phyloP scores from a whole-genome alignment of 2,797 vertebrate genomes.

The Coluber constrictor region DNA sequence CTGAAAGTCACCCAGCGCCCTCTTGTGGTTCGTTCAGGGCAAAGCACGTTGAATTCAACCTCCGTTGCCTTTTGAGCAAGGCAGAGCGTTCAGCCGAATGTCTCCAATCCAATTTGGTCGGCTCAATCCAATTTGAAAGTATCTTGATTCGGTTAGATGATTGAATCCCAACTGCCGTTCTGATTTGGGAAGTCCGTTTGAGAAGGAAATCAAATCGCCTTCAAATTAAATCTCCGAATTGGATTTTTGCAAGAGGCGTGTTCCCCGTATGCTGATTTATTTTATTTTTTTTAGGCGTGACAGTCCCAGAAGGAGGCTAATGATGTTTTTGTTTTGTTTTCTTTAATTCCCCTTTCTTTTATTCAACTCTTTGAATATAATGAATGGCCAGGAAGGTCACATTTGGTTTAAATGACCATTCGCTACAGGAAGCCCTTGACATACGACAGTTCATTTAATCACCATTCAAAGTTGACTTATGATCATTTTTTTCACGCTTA shows the following conservation, averaged over 20 bases:
- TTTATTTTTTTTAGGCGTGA: no score
- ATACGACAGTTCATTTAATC: background rate
- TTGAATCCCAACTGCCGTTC: background rate
- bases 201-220: background rate
- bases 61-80: background rate
- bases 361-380: background rate
- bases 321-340: background rate
- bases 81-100: background rate
- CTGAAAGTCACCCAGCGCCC: constrained; percentile 51
- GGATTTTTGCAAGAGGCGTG: background rate
- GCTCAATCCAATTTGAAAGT: background rate
- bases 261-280: background rate
- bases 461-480: background rate
- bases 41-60: background rate
- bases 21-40: constrained; percentile 22
- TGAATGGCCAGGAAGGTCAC: background rate
- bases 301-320: background rate
- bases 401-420: background rate
- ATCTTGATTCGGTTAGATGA: background rate
- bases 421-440: background rate
- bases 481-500: no score
- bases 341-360: background rate
- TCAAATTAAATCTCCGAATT: background rate
- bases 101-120: background rate
- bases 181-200: background rate